Evolutionary conservation across 2,113 vertebrate species (phyloP), one percentile per base, ranked within the genome.

Genomic region (Albula goreensis): DNA sequence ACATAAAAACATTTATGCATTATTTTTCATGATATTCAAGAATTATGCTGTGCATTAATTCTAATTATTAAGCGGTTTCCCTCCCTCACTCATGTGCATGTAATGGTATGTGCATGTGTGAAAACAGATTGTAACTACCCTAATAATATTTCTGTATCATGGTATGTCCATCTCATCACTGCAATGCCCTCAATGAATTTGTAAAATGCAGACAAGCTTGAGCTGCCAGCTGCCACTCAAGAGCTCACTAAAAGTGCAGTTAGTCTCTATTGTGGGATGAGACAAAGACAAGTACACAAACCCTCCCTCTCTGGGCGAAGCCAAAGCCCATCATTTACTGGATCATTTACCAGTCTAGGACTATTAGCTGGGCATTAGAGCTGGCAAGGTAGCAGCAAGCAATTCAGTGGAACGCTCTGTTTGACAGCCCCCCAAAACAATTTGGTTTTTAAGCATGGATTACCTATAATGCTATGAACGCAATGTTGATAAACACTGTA

Each of bases 1-100:
- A 86, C 81, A 83, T 85, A 52, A 81, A 53, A 81, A 53, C 22
- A 81, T 81, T 12, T 11, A 22, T 50, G 19, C 11, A 22, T 53
- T 81, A 53, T 53, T 52, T 53, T 50, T 25, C 51, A n/a, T 50
- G 4, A 53, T 22, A 52, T 11, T 51, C 50, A 53, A 22, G 22
- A 81, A n/a, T 52, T 79, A 49, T 17, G 50, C 31, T 11, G 12
- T 15, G 48, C 17, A 4, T 12, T 74, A 74, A 74, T 25, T 5
- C 22, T 8, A 13, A 3, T 6, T 8, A 50, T 41, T 41, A 41
- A 41, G 31, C 31, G 31, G 31, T 41, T 41, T 41, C 31, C 31
- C 31, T 41, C 31, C 31, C 1, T 41, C 31, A 41, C 31, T 41
- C 60, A 19, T 22, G 1, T 19, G 60, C 17, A 4, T 66, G 17